Conservation (phyloP, 2,113 vertebrate species). For the Gadus chalcogrammus region DNA sequence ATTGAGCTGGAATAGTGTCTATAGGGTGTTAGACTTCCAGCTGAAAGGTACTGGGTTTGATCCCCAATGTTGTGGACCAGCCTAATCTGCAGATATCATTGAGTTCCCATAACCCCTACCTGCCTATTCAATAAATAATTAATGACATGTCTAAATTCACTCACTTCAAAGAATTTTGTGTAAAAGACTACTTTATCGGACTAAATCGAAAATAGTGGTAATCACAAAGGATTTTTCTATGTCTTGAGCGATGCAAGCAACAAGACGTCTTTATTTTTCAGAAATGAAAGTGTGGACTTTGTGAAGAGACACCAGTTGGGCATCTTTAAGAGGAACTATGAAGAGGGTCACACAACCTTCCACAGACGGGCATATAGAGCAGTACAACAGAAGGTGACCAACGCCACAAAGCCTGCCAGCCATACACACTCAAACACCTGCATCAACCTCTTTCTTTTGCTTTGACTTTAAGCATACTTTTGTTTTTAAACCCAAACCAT, state of each 20-base stretch:
- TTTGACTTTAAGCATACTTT: background rate
- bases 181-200: too few relatives aligned
- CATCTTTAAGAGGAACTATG: slow-evolving; percentile 66
- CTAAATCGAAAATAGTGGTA: too few relatives aligned
- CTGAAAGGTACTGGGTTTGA: too few relatives aligned
- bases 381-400: slow-evolving; percentile 23
- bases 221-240: too few relatives aligned
- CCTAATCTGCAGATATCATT: too few relatives aligned
- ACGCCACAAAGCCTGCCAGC: background rate
- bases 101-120: background rate
- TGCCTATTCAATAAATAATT: background rate
- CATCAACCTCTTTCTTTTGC: too few relatives aligned
- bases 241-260: background rate
- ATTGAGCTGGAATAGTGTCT: too few relatives aligned
- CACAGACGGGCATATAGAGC: slow-evolving; percentile 60
- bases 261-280: slow-evolving; percentile 8
- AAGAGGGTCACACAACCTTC: slow-evolving; percentile 67
- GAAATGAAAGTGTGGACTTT: slow-evolving; percentile 53
- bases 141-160: background rate
- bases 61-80: too few relatives aligned
- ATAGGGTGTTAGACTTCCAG: too few relatives aligned
- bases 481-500: too few relatives aligned
- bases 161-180: too few relatives aligned
- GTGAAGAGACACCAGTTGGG: slow-evolving; percentile 63
- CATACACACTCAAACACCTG: background rate